Evolutionary conservation across 2,888 invertebrate genomes (phyloP), one percentile per base, ranked within the genome.

Genomic region (Synanthedon andrenaeformis): DNA sequence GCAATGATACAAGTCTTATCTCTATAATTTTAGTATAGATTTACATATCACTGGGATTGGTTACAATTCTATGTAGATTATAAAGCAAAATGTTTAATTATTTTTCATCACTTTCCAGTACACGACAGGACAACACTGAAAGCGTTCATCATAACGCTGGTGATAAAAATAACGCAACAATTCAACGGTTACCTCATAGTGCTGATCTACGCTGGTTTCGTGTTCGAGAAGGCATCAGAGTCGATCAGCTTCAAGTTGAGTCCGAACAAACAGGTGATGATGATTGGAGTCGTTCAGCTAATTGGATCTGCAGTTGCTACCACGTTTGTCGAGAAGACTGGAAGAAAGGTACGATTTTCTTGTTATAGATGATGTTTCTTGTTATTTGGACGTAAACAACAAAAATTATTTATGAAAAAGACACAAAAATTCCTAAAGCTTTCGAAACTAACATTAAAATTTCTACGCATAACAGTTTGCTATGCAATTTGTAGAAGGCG

Each of bases 161-260:
- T 86, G 5, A 81, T 87, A 52, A 86, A 86, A 61, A 80, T 87
- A 35, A 73, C 85, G 0, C 87, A 87, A 57, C 87, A 87, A 58
- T 85, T 87, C 60, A 79, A 86, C 57, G 87, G 87, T 0, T 86
- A 86, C 63, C 75, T 87, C 28, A 86, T 86, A 53, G 82, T 86
- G 3, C 73, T 87, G 13, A 84, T 87, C 53, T 87, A 76, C 67
- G 82, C 86, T 0, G 82, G 86, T 0, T 75, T 74, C 58, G 79
- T 87, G 19, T 85, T 86, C 62, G 76, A 78, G 56, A 61, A 62
- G n/a, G 86, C 86, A 0, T 74, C 82, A 0, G 80, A 82, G 19
- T 66, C 74, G 42, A 77, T 81, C 55, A 73, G 64, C 51, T 52
- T 82, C 8, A 65, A 72, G 3, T 70, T 87, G n/a, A 81, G 75